Evolutionary conservation across 2,113 vertebrate genomes (phyloP).

Genomic region (Xenopus laevis): DNA sequence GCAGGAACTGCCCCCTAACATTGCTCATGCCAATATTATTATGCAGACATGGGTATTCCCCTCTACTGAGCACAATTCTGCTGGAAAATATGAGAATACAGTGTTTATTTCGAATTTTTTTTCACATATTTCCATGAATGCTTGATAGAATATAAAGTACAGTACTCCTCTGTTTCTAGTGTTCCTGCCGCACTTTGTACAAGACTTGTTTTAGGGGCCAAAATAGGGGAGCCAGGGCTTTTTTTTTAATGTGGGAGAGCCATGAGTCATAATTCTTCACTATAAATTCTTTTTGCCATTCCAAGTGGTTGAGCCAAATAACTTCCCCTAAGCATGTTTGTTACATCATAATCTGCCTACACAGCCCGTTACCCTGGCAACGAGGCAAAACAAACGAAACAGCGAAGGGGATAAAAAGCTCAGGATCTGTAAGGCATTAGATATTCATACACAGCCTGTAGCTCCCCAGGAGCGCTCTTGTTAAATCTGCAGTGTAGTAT

Average conservation of each 20-base stretch:
- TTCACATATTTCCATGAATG: neutral
- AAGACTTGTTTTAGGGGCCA: slow-evolving; percentile 17
- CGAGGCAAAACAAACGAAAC: slow-evolving; percentile 32
- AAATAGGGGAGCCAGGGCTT: slow-evolving; percentile 16
- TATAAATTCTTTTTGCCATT: slow-evolving; percentile 41
- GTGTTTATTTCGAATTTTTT: too few relatives aligned
- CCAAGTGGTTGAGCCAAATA: slow-evolving; percentile 38
- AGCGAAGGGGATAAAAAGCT: neutral
- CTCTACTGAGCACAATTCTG: too few relatives aligned
- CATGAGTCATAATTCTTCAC: slow-evolving; percentile 32
- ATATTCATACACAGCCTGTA: neutral
- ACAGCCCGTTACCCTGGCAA: slow-evolving; percentile 35
- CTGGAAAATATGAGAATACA: too few relatives aligned
- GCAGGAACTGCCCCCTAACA: too few relatives aligned
- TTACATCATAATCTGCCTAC: slow-evolving; percentile 44
- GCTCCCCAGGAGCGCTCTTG: too few relatives aligned
- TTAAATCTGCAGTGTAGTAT: too few relatives aligned
- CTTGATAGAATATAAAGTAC: neutral
- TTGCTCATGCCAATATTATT: too few relatives aligned
- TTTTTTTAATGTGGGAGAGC: slow-evolving; percentile 39
- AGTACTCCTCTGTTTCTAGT: neutral
- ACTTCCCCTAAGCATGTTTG: slow-evolving; percentile 39
- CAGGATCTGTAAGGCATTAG: slow-evolving; percentile 13
- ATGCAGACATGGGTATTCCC: too few relatives aligned
- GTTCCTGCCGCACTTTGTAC: neutral